Conservation (phyloP, 2,888 invertebrate genomes). For the Drosophila fulvimacula region DNA sequence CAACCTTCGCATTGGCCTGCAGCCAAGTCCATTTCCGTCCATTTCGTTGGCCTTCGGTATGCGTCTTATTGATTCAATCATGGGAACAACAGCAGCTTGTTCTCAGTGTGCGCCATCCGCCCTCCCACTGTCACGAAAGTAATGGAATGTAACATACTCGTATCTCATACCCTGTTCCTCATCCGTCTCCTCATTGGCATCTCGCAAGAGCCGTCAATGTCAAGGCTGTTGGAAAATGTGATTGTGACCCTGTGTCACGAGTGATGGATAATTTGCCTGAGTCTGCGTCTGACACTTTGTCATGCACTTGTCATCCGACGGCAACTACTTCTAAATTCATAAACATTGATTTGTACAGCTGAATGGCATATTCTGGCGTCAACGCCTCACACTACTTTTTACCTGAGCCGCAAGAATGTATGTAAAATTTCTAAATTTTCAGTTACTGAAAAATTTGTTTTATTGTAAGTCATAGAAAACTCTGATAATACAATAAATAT, state of each 20-base stretch:
- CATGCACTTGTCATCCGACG: slow-evolving; percentile 24
- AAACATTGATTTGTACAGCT: slow-evolving; percentile 12
- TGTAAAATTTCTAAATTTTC: too few relatives aligned
- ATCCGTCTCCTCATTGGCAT: neutral
- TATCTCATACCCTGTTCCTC: neutral
- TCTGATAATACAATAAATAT: too few relatives aligned
- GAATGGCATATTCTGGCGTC: neutral
- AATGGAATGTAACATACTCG: slow-evolving; percentile 16
- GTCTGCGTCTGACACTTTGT: slow-evolving; percentile 37
- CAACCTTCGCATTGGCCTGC: slow-evolving; percentile 51
- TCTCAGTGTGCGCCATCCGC: neutral
- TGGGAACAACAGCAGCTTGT: slow-evolving; percentile 66
- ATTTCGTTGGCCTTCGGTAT: slow-evolving; percentile 36
- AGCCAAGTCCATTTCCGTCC: slow-evolving; percentile 45
- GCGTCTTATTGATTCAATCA: slow-evolving; percentile 73
- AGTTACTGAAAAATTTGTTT: neutral
- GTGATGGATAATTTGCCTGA: slow-evolving; percentile 52
- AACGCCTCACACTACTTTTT: slow-evolving; percentile 2
- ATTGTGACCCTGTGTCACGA: slow-evolving; percentile 41
- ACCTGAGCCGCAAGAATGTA: neutral
- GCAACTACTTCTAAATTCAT: slow-evolving; percentile 17
- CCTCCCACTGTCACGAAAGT: slow-evolving; percentile 2
- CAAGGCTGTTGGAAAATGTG: slow-evolving; percentile 51
- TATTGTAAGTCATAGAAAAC: too few relatives aligned
- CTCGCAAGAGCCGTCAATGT: slow-evolving; percentile 50